Conservation (phyloP, 2,888 invertebrate species). For the Galerucella nymphaeae region DNA sequence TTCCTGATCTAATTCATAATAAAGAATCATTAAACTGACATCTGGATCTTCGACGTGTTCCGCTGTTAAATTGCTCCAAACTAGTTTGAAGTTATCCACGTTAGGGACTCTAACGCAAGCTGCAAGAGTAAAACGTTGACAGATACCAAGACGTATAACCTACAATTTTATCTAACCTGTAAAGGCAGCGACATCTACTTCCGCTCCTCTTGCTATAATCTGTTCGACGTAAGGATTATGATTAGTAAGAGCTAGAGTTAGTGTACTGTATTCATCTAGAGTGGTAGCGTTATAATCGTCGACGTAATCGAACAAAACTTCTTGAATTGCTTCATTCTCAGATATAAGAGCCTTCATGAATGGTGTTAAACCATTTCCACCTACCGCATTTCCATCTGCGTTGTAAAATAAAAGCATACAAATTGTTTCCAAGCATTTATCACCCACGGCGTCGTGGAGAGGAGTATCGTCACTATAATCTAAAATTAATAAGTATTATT, state of each 20-base stretch:
- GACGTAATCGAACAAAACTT: constrained; percentile 50
- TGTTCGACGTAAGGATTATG: constrained; percentile 46
- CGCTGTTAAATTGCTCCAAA: constrained; percentile 45
- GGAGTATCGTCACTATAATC: constrained; percentile 52
- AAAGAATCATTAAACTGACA: constrained; percentile 34
- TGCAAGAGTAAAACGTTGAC: background rate
- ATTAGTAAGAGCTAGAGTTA: constrained; percentile 49
- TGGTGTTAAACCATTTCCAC: constrained; percentile 48
- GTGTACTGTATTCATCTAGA: constrained; percentile 44
- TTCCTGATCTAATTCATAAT: constrained; percentile 25
- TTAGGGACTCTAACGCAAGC: constrained; percentile 45
- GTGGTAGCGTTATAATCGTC: constrained; percentile 48
- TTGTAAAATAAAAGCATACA: constrained; percentile 54
- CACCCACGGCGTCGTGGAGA: constrained; percentile 50
- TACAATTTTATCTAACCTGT: constrained; percentile 1
- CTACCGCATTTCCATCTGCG: constrained; percentile 49
- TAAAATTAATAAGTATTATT: constrained; percentile 6
- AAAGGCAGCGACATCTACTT: constrained; percentile 40
- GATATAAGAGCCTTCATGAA: constrained; percentile 51
- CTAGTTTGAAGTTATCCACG: constrained; percentile 44
- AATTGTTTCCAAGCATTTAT: constrained; percentile 47
- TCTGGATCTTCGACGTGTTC: constrained; percentile 30
- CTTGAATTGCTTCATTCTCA: constrained; percentile 44
- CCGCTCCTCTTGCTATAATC: constrained; percentile 50
- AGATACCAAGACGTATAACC: too few relatives aligned